A percentile compares a stretch with the other conserved stretches of the same genome.
phyloP scores from a whole-genome alignment of 2,888 invertebrate species.

The Xiphydria camelus region DNA sequence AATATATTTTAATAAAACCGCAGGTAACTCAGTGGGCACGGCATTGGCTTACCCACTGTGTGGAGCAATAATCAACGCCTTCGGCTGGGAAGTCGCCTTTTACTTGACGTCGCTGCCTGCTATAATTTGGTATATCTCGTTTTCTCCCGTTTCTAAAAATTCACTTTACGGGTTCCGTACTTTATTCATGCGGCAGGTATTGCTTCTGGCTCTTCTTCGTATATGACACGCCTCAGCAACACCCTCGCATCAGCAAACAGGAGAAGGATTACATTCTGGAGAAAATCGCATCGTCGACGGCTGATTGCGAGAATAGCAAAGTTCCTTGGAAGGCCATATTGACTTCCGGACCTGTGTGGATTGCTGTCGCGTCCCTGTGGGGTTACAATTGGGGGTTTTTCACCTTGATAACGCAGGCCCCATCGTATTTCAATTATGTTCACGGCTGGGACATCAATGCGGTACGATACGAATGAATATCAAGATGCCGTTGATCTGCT shows the following conservation, averaged over 20 bases:
- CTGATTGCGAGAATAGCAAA: conserved; percentile 34
- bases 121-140: conserved; percentile 65
- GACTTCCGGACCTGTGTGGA: conserved; percentile 65
- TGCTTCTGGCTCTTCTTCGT: conserved; percentile 66
- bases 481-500: neutral
- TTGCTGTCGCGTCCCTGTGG: conserved; percentile 68
- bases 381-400: conserved; percentile 72
- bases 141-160: conserved; percentile 40
- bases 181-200: conserved; percentile 34
- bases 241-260: conserved; percentile 66
- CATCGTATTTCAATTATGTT: conserved; percentile 70
- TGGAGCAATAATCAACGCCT: conserved; percentile 66
- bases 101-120: conserved; percentile 67
- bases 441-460: conserved; percentile 71
- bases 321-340: conserved; percentile 69
- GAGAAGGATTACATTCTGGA: conserved; percentile 66
- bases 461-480: conserved; percentile 66
- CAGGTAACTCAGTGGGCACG: conserved; percentile 68
- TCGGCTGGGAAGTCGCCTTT: conserved; percentile 75
- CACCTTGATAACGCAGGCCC: conserved; percentile 71
- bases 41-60: conserved; percentile 73
- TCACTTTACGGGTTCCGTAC: too few relatives aligned
- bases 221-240: conserved; percentile 67
- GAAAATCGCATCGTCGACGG: conserved; percentile 59
- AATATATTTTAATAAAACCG: neutral